Evolutionary conservation across 1,140 invertebrate species (phyloP), one percentile per base, ranked within the genome.

Genomic region (Euwallacea fornicatus): DNA sequence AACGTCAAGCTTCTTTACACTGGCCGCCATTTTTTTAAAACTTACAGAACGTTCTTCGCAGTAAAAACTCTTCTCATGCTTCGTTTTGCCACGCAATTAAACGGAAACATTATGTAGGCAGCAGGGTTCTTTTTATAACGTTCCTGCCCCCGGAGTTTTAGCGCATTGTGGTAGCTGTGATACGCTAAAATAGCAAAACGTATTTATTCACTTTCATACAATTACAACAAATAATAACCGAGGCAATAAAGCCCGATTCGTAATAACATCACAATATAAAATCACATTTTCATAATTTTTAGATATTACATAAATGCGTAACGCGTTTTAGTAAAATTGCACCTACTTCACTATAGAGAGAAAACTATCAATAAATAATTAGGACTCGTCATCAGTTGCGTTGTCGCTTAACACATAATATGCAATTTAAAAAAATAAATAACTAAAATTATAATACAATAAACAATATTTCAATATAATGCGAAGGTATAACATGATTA

Each of bases 181-280:
- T 46, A 63, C 13, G 2, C 16, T 44, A 63, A 46, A 44, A 13
- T 46, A n/a, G 13, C 47, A 66, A 66, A 58, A 58, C 55, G 42
- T 66, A 58, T 66, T 66, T 58, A 66, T 66, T 66, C 42, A 66
- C 42, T 53, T 63, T 55, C 43, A 54, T 44, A 41, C 8, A 61
- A 61, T 58, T 58, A 69, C 58, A 63, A 74, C 73, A 76, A 71
- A 69, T 73, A 70, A 72, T 68, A 68, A 74, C 64, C 72, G 61
- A 73, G 74, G 73, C 76, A 76, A 76, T 63, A 70, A 53, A 69
- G 66, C 72, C 71, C 41, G 21, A 60, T 74, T 71, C 72, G 72
- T 60, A 73, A 66, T 75, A 73, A 77, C 74, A 77, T 77, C 76
- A 77, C 76, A 77, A 76, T 77, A 75, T 77, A 77, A 77, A 77